These are phyloP conservation scores for Lordiphosa mommai DNA, from an alignment of 1,140 invertebrate genomes.

Conservation along the genomic window DNA sequence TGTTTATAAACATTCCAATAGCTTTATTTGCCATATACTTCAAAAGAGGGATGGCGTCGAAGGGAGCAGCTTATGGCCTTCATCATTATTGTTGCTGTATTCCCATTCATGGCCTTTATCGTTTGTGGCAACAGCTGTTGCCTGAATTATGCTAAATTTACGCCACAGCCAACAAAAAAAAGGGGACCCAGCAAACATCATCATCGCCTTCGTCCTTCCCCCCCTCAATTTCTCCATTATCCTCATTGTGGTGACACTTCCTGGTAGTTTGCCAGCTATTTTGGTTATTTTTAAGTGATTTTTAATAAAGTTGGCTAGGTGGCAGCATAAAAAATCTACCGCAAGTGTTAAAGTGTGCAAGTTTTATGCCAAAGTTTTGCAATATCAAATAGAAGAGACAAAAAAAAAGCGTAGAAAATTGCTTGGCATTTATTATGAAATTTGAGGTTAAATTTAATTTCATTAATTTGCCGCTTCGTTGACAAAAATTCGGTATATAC, in stretches of 20 bases:
- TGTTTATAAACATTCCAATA: conserved; percentile 71
- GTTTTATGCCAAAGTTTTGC: conserved; percentile 50
- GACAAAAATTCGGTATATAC: conserved; percentile 10
- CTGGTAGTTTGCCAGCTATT: conserved; percentile 50
- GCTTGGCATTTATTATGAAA: conserved; percentile 48
- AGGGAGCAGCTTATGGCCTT: conserved; percentile 37
- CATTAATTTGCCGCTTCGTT: conserved; percentile 52
- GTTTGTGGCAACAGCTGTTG: conserved; percentile 76
- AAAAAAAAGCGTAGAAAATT: conserved; percentile 17
- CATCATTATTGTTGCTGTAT: conserved; percentile 38
- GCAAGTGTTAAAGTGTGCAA: conserved; percentile 35
- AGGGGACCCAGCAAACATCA: conserved; percentile 39
- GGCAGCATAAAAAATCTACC: conserved; percentile 20
- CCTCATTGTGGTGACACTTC: conserved; percentile 28
- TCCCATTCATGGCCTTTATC: conserved; percentile 74
- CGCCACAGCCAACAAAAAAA: conserved; percentile 49
- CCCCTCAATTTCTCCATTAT: conserved; percentile 15
- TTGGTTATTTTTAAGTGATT: conserved; percentile 76
- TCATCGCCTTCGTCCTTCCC: conserved; percentile 15
- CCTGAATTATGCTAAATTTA: conserved; percentile 77
- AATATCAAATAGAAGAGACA: conserved; percentile 26
- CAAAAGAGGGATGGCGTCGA: conserved; percentile 12
- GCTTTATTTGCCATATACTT: conserved; percentile 52
- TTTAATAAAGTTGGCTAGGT: conserved; percentile 68
- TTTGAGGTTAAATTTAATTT: conserved; percentile 61